Percentiles rank a stretch among this genome's conserved stretches.
These are phyloP conservation scores for Drosophila pseudoobscura DNA, from an alignment of 1,140 invertebrate genomes.

Conservation along the genomic window DNA sequence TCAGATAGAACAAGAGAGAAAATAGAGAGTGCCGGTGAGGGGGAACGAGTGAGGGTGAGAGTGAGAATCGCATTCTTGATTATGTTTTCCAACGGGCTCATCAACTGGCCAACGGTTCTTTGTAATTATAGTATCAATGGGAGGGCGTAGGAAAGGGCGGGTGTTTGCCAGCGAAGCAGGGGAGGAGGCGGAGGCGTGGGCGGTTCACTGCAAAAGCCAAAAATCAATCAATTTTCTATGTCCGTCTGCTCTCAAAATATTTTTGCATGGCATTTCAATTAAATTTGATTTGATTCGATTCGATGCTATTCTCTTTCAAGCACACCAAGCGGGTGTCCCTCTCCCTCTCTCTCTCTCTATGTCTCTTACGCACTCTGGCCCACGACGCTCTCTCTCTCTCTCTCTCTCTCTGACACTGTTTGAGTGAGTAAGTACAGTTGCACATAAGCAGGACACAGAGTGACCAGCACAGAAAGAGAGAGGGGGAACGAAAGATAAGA, in stretches of 20 bases:
- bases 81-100: constrained; percentile 78
- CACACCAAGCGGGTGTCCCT: no score
- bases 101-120: constrained; percentile 76
- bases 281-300: constrained; percentile 69
- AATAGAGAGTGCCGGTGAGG: neutral
- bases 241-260: constrained; percentile 54
- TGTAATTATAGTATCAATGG: constrained; percentile 77
- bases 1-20: constrained; percentile 9
- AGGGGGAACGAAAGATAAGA: no score
- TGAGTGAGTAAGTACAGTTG: constrained; percentile 12
- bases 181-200: neutral
- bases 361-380: neutral
- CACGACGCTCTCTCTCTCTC: no score
- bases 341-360: constrained; percentile 23
- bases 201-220: constrained; percentile 41
- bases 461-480: no score
- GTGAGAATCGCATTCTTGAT: constrained; percentile 73
- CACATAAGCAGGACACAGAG: no score
- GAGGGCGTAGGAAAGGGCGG: constrained; percentile 3
- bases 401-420: constrained; percentile 12
- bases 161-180: no score
- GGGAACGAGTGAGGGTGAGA: neutral
- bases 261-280: constrained; percentile 75
- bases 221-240: constrained; percentile 72
- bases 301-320: constrained; percentile 23